These are phyloP conservation scores for Hydrozoanthus tunicans DNA, from an alignment of 64 coral and sea anemone species.

Conservation along the genomic window DNA sequence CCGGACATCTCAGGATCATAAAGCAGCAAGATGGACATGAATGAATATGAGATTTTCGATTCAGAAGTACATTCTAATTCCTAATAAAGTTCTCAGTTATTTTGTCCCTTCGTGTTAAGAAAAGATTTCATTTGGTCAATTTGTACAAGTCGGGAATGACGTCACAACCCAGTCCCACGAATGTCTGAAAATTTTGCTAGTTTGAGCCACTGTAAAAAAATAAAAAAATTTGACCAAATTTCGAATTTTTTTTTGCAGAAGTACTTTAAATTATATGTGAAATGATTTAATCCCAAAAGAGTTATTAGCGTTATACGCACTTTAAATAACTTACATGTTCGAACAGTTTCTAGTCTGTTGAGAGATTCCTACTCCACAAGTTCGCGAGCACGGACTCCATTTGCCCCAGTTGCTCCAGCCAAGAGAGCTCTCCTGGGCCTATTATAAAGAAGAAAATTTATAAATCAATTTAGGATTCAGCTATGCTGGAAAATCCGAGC, in stretches of 20 bases:
- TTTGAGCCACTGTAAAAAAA: background rate
- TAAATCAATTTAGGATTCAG: too few species aligned
- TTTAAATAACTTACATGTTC: background rate
- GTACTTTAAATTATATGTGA: background rate
- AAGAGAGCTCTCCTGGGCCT: background rate
- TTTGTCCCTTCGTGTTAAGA: too few species aligned
- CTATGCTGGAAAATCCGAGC: too few species aligned
- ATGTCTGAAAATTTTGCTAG: too few species aligned
- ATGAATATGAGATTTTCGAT: too few species aligned
- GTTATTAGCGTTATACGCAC: too few species aligned
- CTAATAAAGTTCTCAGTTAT: too few species aligned
- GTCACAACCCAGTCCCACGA: background rate
- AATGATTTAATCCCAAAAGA: background rate
- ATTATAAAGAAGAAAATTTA: background rate
- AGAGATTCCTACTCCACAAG: constrained; percentile 54
- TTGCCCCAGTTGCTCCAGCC: constrained; percentile 24
- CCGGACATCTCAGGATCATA: too few species aligned
- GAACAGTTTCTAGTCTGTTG: constrained; percentile 35
- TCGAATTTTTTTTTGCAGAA: too few species aligned
- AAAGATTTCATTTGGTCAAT: too few species aligned
- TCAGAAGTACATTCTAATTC: too few species aligned
- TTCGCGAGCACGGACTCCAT: constrained; percentile 50
- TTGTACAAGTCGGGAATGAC: background rate
- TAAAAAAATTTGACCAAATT: background rate
- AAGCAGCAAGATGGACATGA: too few species aligned